These are phyloP conservation scores for Hirtodrosophila histrioides DNA, from an alignment of 2,888 invertebrate species.

Conservation along the genomic window DNA sequence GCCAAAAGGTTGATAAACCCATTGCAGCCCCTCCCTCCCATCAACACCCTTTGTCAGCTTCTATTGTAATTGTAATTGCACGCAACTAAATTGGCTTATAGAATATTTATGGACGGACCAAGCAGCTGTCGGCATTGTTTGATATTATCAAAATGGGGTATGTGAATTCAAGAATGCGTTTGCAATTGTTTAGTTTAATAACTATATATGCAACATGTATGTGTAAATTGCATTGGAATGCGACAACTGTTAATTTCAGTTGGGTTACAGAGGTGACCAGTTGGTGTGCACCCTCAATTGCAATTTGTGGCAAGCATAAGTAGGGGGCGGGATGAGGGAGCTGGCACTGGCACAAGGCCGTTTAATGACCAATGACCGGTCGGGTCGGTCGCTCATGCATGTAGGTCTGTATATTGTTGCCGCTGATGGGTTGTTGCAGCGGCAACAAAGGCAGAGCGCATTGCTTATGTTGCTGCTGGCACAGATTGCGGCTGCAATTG, in stretches of 20 bases:
- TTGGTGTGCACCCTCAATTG: conserved; percentile 15
- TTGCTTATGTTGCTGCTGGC: conserved; percentile 45
- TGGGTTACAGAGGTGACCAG: conserved; percentile 3
- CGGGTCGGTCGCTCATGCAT: conserved; percentile 56
- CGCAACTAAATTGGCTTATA: conserved; percentile 66
- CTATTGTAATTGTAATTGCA: conserved; percentile 64
- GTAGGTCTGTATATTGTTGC: conserved; percentile 46
- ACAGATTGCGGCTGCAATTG: conserved; percentile 44
- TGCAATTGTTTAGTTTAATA: conserved; percentile 45
- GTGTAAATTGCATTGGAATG: conserved; percentile 30
- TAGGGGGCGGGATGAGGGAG: background rate
- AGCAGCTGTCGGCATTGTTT: conserved; percentile 44
- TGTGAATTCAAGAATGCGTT: background rate
- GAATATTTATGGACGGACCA: conserved; percentile 63
- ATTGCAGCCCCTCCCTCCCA: too few species aligned
- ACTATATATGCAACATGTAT: conserved; percentile 11
- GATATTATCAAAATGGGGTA: too few species aligned
- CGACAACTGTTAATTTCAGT: conserved; percentile 26
- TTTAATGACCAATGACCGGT: conserved; percentile 66
- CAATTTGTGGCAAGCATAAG: too few species aligned
- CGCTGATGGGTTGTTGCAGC: conserved; percentile 17
- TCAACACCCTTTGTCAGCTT: too few species aligned
- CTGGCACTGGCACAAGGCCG: conserved; percentile 72
- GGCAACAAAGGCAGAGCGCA: conserved; percentile 44
- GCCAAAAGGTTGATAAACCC: conserved; percentile 72